Evolutionary conservation across 2,113 vertebrate species (phyloP).

Genomic region (Boulengeromyrus knoepffleri): DNA sequence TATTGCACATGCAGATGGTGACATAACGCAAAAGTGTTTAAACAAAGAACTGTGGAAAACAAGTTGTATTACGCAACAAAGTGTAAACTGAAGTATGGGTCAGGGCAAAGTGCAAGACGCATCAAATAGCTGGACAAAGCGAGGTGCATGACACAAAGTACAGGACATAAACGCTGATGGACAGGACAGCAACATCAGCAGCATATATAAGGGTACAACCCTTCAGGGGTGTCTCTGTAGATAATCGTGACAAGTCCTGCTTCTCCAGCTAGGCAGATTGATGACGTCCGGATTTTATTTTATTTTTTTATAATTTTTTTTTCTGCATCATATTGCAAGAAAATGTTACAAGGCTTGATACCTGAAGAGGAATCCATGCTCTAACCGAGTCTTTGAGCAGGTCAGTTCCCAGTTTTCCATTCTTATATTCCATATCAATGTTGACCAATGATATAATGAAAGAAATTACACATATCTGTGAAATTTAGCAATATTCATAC

Average conservation of each 20-base stretch:
- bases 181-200: neutral
- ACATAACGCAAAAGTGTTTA: neutral
- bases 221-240: neutral
- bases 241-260: neutral
- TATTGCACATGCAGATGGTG: neutral
- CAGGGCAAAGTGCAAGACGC: neutral
- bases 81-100: neutral
- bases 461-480: neutral
- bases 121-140: neutral
- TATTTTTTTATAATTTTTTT: neutral
- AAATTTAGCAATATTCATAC: neutral
- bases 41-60: neutral
- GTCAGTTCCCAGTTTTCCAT: neutral
- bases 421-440: neutral
- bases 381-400: neutral
- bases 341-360: neutral
- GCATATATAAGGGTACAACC: neutral
- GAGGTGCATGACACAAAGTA: neutral
- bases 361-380: neutral
- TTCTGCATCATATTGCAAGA: neutral
- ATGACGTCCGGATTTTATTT: neutral
- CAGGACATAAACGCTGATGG: neutral
- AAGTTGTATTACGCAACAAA: neutral
- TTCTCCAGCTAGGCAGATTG: neutral
- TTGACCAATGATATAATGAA: neutral